A percentile compares a stretch with the other conserved stretches of the same genome.
phyloP scores from a whole-genome alignment of 1,140 invertebrate species.

The Copidosoma floridanum region DNA sequence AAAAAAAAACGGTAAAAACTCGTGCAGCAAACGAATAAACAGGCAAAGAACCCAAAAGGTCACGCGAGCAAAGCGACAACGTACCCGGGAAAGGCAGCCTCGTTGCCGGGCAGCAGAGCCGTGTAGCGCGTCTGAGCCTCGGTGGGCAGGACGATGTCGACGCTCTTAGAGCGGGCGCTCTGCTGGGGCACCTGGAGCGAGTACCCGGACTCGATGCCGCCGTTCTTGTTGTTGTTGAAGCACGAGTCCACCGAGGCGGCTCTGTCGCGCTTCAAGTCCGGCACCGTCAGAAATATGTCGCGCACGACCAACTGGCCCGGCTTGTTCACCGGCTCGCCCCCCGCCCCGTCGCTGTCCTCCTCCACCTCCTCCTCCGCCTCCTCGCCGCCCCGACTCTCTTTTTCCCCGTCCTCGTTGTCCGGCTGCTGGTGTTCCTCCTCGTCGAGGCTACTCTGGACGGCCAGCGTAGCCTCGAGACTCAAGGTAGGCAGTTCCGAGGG shows the following conservation, averaged over 20 bases:
- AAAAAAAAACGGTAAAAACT: too few species aligned
- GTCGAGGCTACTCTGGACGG: slow-evolving; percentile 66
- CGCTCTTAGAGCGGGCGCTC: slow-evolving; percentile 77
- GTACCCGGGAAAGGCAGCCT: slow-evolving; percentile 26
- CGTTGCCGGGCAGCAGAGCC: slow-evolving; percentile 58
- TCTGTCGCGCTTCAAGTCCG: slow-evolving; percentile 75
- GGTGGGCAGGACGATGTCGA: slow-evolving; percentile 87
- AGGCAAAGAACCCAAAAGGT: too few species aligned
- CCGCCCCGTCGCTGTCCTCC: slow-evolving; percentile 51
- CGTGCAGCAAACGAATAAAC: too few species aligned
- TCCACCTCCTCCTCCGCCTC: slow-evolving; percentile 53
- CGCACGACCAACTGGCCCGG: slow-evolving; percentile 56
- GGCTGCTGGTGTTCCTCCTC: slow-evolving; percentile 42
- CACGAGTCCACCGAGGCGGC: slow-evolving; percentile 84
- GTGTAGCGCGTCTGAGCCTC: slow-evolving; percentile 82
- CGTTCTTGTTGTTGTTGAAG: slow-evolving; percentile 70
- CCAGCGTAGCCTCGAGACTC: slow-evolving; percentile 68
- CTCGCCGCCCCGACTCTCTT: slow-evolving; percentile 45
- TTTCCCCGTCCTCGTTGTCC: slow-evolving; percentile 54
- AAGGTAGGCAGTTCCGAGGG: slow-evolving; percentile 43
- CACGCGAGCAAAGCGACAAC: too few species aligned
- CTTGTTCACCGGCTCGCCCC: slow-evolving; percentile 44
- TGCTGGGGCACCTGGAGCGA: slow-evolving; percentile 69
- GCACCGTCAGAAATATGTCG: slow-evolving; percentile 79
- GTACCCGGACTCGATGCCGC: slow-evolving; percentile 65